These are phyloP conservation scores for Cinclus mexicanus DNA, from an alignment of 2,113 vertebrate genomes.

Conservation along the genomic window DNA sequence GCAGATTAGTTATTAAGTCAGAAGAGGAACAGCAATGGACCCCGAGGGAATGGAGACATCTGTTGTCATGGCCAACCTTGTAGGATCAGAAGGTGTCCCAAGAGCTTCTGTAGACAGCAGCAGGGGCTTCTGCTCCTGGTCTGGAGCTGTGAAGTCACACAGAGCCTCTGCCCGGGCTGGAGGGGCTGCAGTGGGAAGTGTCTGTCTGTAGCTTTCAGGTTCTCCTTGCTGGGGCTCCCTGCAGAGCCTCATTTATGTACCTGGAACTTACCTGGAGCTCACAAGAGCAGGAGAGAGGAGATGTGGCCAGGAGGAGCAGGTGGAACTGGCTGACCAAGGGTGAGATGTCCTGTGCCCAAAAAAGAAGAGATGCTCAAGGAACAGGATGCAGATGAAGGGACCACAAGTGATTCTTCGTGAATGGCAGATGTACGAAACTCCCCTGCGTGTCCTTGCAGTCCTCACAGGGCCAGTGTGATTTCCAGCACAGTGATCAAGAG, in stretches of 20 bases:
- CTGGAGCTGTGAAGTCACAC: neutral
- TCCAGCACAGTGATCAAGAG: neutral
- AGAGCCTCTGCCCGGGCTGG: neutral
- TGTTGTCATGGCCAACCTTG: neutral
- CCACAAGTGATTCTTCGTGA: neutral
- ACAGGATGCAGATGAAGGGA: neutral
- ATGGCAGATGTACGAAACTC: neutral
- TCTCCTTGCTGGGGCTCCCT: neutral
- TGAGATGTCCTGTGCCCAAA: neutral
- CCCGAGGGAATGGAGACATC: conserved; percentile 5
- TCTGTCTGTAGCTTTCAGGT: neutral
- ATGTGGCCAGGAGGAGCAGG: neutral
- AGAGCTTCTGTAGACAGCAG: neutral
- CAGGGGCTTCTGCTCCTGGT: neutral
- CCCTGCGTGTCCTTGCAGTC: neutral
- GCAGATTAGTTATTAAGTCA: conserved; percentile 30
- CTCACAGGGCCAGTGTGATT: neutral
- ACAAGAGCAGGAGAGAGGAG: neutral
- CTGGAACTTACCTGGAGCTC: neutral
- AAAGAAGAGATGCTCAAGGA: neutral
- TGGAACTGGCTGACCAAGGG: neutral
- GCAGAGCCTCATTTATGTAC: neutral
- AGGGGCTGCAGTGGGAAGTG: neutral
- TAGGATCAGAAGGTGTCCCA: neutral
- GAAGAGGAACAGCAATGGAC: neutral